Evolutionary conservation across 2,888 invertebrate genomes (phyloP).

Genomic region (Ochropacha duplaris): DNA sequence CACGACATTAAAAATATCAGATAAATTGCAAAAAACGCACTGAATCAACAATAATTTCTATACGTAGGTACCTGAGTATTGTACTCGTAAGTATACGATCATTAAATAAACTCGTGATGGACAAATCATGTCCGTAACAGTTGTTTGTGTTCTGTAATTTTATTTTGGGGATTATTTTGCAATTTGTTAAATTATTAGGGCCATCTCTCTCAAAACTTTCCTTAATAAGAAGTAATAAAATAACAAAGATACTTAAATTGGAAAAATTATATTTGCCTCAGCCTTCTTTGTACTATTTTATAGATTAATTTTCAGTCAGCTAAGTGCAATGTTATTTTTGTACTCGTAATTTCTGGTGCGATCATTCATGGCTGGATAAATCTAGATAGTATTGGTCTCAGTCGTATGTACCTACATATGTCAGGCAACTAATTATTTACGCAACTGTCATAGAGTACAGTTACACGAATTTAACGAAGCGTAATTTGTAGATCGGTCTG

Average conservation of each 20-base stretch:
- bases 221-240: too few species aligned
- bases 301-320: not conserved
- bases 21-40: not conserved
- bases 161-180: too few species aligned
- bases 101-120: not conserved
- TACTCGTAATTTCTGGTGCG: not conserved
- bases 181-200: too few species aligned
- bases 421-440: slow-evolving; percentile 9
- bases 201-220: too few species aligned
- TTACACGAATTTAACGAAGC: slow-evolving; percentile 38
- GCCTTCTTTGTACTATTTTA: too few species aligned
- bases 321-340: not conserved
- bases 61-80: not conserved
- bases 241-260: too few species aligned
- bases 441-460: slow-evolving; percentile 27
- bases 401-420: slow-evolving; percentile 1
- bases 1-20: slow-evolving; percentile 13
- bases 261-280: too few species aligned
- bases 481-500: slow-evolving; percentile 40
- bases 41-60: not conserved
- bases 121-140: not conserved
- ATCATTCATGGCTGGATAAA: not conserved
- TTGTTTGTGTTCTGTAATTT: too few species aligned
- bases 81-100: not conserved
- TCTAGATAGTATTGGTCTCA: not conserved